Base-by-base conservation (phyloP, 2,888 invertebrate species). In the Cataglyphis livida region DNA sequence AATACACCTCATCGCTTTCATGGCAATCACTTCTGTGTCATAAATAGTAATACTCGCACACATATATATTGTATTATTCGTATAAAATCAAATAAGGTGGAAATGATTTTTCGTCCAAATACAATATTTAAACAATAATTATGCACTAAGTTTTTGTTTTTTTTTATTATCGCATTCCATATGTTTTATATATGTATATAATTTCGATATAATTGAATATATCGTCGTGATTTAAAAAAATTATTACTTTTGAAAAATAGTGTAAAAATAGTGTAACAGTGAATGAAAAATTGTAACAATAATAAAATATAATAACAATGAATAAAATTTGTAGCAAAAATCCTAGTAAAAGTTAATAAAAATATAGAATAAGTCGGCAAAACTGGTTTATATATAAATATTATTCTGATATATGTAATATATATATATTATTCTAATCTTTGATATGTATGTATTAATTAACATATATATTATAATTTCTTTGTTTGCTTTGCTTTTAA, bases 101-200 rank as follows among this genome's bases (percentile, higher is more conserved):
- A 85, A 65, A 85, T 71, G 57, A 68, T 85, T 79, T 83, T 79
- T 73, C 74, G 83, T 87, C 85, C 87, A 86, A 86, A 81, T 86
- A 90, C 66, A 87, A 88, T 87, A 87, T 75, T 84, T 87, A 88
- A 85, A 88, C 85, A 86, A 87, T 44, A 84, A 65, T 86, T 76
- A 87, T 90, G 89, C 91, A 90, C 91, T 90, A 85, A 83, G 70
- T 70, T 38, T 64, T 71, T 70, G 10, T 35, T 25, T 35, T 25
- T 18, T 81, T 71, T 48, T 59, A 76, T 74, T 25, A 25, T 70
- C 35, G 9, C 35, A 51, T 28, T 64, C 51, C 48, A 25, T n/a
- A 59, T 38, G 12, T 38, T 38, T 70, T 32, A 68, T 15, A 51
- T 41, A 18, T 25, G 18, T 28, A n/a, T n/a, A 21, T 64, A 64